phyloP scores from a whole-genome alignment of 2,113 vertebrate species.

The Chlorocebus sabaeus region DNA sequence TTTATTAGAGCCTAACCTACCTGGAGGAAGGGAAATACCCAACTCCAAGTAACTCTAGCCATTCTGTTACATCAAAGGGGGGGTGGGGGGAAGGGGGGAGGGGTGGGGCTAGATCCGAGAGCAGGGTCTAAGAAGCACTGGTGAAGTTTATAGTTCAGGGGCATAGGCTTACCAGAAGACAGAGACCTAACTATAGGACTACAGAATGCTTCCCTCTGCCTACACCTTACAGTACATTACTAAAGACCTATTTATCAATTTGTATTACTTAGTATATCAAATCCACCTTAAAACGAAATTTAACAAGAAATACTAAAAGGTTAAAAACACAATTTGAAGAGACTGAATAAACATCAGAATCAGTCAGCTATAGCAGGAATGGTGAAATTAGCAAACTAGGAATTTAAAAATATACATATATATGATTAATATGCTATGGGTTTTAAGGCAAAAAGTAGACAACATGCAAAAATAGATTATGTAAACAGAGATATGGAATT shows the following conservation, averaged over 20 bases:
- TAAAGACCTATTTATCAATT: background rate
- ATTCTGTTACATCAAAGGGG: background rate
- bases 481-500: background rate
- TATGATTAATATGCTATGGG: background rate
- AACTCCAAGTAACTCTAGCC: background rate
- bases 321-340: background rate
- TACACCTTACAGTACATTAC: background rate
- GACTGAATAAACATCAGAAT: background rate
- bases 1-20: background rate
- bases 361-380: background rate
- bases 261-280: background rate
- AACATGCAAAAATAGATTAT: background rate
- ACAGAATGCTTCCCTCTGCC: background rate
- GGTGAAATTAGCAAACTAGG: background rate
- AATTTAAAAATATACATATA: background rate
- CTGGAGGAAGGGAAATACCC: background rate
- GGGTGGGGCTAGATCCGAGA: too few relatives aligned
- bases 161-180: background rate
- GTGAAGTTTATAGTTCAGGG: background rate
- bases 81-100: rapidly evolving
- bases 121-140: background rate
- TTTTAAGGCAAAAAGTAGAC: background rate
- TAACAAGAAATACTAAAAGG: background rate
- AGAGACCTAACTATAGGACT: background rate
- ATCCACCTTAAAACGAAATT: background rate